phyloP scores from a whole-genome alignment of 2,113 vertebrate genomes.

The Pterocles orientalis region DNA sequence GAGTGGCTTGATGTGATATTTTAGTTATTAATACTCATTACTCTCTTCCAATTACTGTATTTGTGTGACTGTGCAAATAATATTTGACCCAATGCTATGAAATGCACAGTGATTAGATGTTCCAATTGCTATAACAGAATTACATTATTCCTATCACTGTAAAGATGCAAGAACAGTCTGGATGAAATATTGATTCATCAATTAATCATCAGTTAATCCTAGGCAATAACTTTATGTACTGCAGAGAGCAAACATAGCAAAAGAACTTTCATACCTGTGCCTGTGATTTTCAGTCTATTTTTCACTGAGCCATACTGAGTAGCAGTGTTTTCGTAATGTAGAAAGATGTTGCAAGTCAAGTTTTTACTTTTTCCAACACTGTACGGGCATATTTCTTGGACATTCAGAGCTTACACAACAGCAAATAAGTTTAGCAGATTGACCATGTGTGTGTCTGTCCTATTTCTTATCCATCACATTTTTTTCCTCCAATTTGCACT shows the following conservation, averaged over 20 bases:
- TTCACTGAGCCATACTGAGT: neutral
- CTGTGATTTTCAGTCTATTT: neutral
- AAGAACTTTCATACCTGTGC: neutral
- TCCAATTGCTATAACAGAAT: neutral
- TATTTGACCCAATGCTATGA: neutral
- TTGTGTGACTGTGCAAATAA: neutral
- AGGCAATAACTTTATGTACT: neutral
- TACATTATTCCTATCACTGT: neutral
- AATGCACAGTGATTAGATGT: neutral
- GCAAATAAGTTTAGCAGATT: neutral
- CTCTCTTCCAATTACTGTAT: fast-evolving
- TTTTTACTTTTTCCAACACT: neutral
- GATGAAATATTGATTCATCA: neutral
- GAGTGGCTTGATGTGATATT: neutral
- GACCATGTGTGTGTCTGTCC: neutral
- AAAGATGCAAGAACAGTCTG: neutral
- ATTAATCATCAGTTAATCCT: conserved; percentile 2
- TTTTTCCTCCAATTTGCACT: neutral
- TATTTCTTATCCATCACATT: neutral
- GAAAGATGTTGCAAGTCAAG: neutral
- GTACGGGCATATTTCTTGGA: neutral
- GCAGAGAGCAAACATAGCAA: neutral
- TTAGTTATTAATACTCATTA: neutral
- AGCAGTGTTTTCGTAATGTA: neutral
- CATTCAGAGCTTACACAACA: neutral